Conservation (phyloP, 2,113 vertebrate species). For the Amphiprion percula region DNA sequence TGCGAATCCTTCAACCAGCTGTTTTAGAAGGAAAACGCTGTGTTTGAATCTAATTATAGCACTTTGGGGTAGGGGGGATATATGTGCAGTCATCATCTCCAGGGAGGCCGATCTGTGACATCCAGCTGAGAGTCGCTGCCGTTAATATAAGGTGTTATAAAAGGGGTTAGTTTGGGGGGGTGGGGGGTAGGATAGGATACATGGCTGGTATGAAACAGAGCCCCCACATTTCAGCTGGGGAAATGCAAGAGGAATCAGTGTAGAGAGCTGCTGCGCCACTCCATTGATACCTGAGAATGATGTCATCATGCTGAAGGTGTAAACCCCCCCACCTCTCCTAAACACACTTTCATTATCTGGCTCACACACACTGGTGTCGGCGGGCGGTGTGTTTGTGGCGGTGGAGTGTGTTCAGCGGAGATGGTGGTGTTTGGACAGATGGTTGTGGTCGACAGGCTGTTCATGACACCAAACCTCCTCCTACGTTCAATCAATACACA, state of each 20-base stretch:
- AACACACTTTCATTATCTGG: slow-evolving; percentile 41
- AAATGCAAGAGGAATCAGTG: slow-evolving; percentile 56
- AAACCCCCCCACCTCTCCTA: slow-evolving; percentile 25
- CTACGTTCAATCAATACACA: no score
- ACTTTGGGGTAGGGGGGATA: slow-evolving; percentile 45
- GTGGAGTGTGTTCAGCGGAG: slow-evolving; percentile 40
- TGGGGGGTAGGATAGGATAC: slow-evolving; percentile 36
- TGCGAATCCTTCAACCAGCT: slow-evolving; percentile 73
- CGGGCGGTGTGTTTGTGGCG: slow-evolving; percentile 30
- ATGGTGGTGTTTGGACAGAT: slow-evolving; percentile 61
- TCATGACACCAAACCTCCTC: background rate
- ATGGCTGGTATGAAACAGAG: slow-evolving; percentile 58
- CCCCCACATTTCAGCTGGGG: slow-evolving; percentile 58
- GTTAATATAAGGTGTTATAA: slow-evolving; percentile 57
- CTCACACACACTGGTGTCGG: slow-evolving; percentile 10
- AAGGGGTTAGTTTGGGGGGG: slow-evolving; percentile 1
- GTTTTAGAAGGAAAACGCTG: slow-evolving; percentile 74
- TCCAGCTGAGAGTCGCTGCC: slow-evolving; percentile 48
- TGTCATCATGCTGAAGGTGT: slow-evolving; percentile 81
- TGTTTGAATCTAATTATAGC: slow-evolving; percentile 81
- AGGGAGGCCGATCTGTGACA: slow-evolving; percentile 18
- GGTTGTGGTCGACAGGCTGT: slow-evolving; percentile 54
- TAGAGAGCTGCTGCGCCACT: slow-evolving; percentile 80
- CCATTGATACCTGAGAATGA: slow-evolving; percentile 81
- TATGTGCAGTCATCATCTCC: slow-evolving; percentile 30